A percentile compares a stretch with the other conserved stretches of the same genome.
phyloP scores from a whole-genome alignment of 2,888 invertebrate genomes.

The Tribolium freemani region DNA sequence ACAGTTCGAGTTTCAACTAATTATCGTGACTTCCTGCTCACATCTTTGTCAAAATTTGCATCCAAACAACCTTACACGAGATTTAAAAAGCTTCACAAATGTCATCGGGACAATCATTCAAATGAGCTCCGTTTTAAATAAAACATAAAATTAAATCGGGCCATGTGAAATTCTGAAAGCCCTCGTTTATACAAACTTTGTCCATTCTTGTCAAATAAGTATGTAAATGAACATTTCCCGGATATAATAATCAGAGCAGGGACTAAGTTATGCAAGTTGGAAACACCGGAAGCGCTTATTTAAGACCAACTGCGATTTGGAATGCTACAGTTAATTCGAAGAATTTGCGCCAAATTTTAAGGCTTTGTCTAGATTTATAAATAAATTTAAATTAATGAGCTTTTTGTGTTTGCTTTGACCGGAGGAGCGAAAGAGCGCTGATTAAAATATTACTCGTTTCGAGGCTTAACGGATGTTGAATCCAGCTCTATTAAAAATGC shows the following conservation, averaged over 20 bases:
- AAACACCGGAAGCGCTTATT: constrained; percentile 51
- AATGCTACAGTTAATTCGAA: constrained; percentile 49
- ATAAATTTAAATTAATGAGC: constrained; percentile 33
- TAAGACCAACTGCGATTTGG: constrained; percentile 46
- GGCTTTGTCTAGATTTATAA: constrained; percentile 21
- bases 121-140: constrained; percentile 32
- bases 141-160: constrained; percentile 40
- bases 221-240: constrained; percentile 53
- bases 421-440: background rate
- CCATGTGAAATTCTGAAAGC: constrained; percentile 27
- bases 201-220: constrained; percentile 45
- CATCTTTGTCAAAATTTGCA: background rate
- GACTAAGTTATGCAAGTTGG: constrained; percentile 49
- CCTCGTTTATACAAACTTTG: constrained; percentile 37
- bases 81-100: background rate
- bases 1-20: background rate
- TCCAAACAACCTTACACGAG: background rate
- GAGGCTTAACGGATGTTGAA: background rate
- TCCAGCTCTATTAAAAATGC: constrained; percentile 6
- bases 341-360: constrained; percentile 49
- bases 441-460: constrained; percentile 1
- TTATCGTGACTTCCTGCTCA: background rate
- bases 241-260: constrained; percentile 50
- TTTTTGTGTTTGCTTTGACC: constrained; percentile 2
- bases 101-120: background rate